These are phyloP conservation scores for Cepaea nemoralis DNA, from an alignment of 1,140 invertebrate species.

Conservation along the genomic window DNA sequence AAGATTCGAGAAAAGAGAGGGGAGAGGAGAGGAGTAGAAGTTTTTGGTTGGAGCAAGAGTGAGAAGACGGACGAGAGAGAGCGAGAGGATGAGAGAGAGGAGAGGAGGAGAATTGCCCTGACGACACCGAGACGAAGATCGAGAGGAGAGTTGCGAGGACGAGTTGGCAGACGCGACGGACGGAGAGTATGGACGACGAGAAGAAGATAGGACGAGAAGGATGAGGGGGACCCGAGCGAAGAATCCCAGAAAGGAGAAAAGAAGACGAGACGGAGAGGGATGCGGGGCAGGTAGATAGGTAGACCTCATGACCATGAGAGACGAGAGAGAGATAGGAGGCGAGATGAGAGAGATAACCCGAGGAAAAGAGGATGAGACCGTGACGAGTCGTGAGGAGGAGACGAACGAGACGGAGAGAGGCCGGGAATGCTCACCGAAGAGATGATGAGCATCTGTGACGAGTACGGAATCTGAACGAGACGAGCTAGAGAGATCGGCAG, in stretches of 20 bases:
- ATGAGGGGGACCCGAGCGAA: not conserved
- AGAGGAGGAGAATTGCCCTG: not conserved
- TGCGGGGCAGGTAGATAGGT: not conserved
- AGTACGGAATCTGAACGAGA: not conserved
- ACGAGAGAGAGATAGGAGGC: not conserved
- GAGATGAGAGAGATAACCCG: not conserved
- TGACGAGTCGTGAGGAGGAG: no score
- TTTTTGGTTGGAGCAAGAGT: not conserved
- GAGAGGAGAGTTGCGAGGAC: not conserved
- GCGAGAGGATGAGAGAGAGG: no score
- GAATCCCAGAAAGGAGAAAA: not conserved
- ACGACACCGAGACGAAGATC: not conserved
- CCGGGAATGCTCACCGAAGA: not conserved
- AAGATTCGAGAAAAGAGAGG: not conserved
- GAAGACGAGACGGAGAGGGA: not conserved
- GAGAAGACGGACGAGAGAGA: no score
- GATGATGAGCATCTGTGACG: not conserved
- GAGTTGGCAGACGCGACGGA: not conserved
- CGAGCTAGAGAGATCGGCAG: no score
- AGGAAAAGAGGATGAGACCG: not conserved
- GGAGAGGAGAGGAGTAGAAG: not conserved
- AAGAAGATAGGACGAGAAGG: not conserved
- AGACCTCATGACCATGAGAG: not conserved
- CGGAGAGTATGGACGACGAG: not conserved
- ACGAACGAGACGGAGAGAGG: not conserved